Conservation (phyloP, 2,888 invertebrate species). For the Stratiomys singularior region DNA sequence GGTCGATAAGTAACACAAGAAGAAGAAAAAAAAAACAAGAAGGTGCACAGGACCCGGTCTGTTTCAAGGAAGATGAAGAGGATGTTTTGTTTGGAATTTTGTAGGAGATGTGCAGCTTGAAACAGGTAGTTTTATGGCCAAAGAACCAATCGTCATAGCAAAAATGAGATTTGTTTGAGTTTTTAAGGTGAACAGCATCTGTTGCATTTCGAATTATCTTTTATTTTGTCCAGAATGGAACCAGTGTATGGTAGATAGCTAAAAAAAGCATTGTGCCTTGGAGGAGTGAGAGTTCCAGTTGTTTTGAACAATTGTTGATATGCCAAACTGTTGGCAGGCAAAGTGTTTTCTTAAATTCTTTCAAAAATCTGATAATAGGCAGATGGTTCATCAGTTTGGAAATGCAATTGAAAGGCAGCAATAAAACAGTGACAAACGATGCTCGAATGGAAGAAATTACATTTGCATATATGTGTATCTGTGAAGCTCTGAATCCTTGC, state of each 20-base stretch:
- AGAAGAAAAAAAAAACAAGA: slow-evolving; percentile 19
- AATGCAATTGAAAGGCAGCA: too few species aligned
- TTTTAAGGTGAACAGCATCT: slow-evolving; percentile 13
- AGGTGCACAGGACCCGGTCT: slow-evolving; percentile 14
- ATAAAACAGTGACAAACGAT: too few species aligned
- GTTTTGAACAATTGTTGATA: slow-evolving; percentile 22
- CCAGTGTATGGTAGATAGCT: background rate
- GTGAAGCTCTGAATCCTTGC: too few species aligned
- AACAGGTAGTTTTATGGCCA: slow-evolving; percentile 46
- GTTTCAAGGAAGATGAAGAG: slow-evolving; percentile 23
- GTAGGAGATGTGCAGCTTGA: background rate
- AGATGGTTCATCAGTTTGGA: slow-evolving; percentile 1
- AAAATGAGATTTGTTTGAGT: slow-evolving; percentile 35
- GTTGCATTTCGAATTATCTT: slow-evolving; percentile 22
- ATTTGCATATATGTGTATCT: too few species aligned
- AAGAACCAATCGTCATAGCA: background rate
- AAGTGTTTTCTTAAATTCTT: background rate
- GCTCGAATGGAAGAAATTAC: too few species aligned
- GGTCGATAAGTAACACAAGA: background rate
- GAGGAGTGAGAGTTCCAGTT: slow-evolving; percentile 16
- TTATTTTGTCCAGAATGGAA: background rate
- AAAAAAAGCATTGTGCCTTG: slow-evolving; percentile 8
- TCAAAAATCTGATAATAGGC: slow-evolving; percentile 8
- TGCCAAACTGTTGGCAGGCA: slow-evolving; percentile 30
- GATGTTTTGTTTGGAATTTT: slow-evolving; percentile 26